These are phyloP conservation scores for Margarornis squamiger DNA, from an alignment of 2,797 vertebrate genomes.

Conservation along the genomic window DNA sequence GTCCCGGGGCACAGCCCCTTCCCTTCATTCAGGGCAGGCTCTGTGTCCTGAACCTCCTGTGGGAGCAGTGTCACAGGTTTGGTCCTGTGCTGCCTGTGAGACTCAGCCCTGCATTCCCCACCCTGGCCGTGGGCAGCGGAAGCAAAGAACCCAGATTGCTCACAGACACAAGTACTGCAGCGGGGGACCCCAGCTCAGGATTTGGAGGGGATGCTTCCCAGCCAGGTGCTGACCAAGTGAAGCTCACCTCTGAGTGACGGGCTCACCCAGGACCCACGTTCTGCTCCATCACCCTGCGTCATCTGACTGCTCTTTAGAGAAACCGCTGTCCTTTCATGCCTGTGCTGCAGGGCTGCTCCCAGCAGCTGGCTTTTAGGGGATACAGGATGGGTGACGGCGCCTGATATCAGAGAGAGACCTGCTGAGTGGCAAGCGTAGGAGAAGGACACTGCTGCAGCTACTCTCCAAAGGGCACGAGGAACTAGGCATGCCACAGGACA, in stretches of 20 bases:
- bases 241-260: fast-evolving
- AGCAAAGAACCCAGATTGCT: neutral
- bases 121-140: fast-evolving
- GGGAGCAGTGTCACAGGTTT: fast-evolving
- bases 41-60: neutral
- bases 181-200: neutral
- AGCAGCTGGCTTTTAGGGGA: neutral
- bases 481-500: neutral
- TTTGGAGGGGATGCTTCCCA: neutral
- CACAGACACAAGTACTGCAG: neutral
- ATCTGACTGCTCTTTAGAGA: neutral
- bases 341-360: neutral
- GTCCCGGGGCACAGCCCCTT: neutral
- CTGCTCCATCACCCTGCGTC: neutral
- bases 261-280: neutral
- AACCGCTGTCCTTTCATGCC: neutral
- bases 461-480: neutral
- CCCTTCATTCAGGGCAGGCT: neutral
- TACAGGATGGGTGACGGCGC: neutral
- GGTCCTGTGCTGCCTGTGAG: neutral
- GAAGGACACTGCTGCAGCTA: neutral
- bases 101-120: neutral
- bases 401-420: neutral
- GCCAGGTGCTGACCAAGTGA: neutral
- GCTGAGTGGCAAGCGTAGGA: neutral